Evolutionary conservation across 2,113 vertebrate genomes (phyloP).

Genomic region (Tetrax tetrax): DNA sequence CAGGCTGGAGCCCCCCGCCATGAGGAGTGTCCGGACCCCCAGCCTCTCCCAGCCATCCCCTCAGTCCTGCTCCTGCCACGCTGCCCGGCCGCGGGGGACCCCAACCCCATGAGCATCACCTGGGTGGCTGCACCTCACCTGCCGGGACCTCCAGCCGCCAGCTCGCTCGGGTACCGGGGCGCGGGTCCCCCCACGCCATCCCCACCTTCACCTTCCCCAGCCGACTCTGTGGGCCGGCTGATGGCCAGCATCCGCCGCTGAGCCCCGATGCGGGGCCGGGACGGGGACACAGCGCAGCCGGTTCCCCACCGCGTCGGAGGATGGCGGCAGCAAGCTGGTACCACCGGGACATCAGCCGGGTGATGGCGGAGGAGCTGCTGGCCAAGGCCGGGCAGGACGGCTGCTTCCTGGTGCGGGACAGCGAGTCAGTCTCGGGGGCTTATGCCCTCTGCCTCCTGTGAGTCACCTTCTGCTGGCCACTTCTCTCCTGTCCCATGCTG

Average conservation of each 20-base stretch:
- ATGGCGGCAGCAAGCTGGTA: constrained; percentile 84
- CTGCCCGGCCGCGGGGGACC: background rate
- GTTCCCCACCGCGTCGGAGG: background rate
- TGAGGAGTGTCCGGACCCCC: background rate
- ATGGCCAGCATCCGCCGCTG: background rate
- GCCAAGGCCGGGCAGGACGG: constrained; percentile 84
- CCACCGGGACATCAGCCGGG: constrained; percentile 87
- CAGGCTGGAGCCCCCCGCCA: background rate
- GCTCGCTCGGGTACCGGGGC: rapidly evolving
- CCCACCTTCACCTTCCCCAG: background rate
- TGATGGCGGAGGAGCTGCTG: constrained; percentile 84
- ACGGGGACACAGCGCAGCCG: background rate
- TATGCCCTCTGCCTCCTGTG: constrained; percentile 89
- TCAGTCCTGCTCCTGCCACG: background rate
- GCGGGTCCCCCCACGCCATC: rapidly evolving
- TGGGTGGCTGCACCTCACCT: background rate
- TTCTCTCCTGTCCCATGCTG: background rate
- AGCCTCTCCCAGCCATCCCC: background rate
- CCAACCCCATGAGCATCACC: background rate
- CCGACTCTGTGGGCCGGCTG: rapidly evolving
- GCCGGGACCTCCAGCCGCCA: background rate
- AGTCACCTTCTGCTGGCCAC: constrained; percentile 28
- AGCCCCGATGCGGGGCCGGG: background rate
- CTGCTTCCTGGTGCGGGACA: constrained; percentile 89
- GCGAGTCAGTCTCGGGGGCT: constrained; percentile 87